Evolutionary conservation across 2,113 vertebrate genomes (phyloP).

Genomic region (Ptychochromis oligacanthus): DNA sequence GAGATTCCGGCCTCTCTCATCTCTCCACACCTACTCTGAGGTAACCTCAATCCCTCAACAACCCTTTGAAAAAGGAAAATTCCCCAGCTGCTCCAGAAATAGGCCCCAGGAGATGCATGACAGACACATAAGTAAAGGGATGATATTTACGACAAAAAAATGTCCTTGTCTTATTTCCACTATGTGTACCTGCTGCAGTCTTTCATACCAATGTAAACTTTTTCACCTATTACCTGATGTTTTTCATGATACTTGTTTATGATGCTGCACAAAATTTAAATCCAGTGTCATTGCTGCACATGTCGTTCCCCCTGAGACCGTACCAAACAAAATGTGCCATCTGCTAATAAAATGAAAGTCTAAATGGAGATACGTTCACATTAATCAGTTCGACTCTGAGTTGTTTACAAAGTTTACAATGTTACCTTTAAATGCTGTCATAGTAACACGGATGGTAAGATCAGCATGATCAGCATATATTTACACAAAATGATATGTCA

Average conservation of each 20-base stretch:
- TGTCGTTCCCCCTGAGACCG: slow-evolving; percentile 23
- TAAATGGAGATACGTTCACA: slow-evolving; percentile 5
- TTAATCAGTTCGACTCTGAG: slow-evolving; percentile 24
- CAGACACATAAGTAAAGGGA: slow-evolving; percentile 11
- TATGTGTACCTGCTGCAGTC: neutral
- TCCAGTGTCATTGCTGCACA: neutral
- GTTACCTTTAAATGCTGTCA: slow-evolving; percentile 18
- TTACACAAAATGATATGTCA: neutral
- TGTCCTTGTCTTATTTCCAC: slow-evolving; percentile 20
- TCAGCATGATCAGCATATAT: neutral
- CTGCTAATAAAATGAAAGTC: slow-evolving; percentile 46
- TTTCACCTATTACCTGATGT: slow-evolving; percentile 39
- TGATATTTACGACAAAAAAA: slow-evolving; percentile 36
- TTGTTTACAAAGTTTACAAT: slow-evolving; percentile 34
- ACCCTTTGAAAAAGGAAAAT: slow-evolving; percentile 44
- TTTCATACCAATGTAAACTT: slow-evolving; percentile 4
- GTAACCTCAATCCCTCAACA: slow-evolving; percentile 63
- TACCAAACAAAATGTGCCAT: slow-evolving; percentile 40
- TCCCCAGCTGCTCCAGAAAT: slow-evolving; percentile 42
- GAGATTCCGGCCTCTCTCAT: slow-evolving; percentile 57
- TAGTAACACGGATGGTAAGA: neutral
- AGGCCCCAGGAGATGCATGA: slow-evolving; percentile 28
- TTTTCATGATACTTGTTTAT: slow-evolving; percentile 27
- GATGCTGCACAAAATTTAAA: slow-evolving; percentile 7
- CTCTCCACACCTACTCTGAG: slow-evolving; percentile 44